Base-by-base conservation (phyloP, 2,113 vertebrate genomes). In the Candoia aspera region DNA sequence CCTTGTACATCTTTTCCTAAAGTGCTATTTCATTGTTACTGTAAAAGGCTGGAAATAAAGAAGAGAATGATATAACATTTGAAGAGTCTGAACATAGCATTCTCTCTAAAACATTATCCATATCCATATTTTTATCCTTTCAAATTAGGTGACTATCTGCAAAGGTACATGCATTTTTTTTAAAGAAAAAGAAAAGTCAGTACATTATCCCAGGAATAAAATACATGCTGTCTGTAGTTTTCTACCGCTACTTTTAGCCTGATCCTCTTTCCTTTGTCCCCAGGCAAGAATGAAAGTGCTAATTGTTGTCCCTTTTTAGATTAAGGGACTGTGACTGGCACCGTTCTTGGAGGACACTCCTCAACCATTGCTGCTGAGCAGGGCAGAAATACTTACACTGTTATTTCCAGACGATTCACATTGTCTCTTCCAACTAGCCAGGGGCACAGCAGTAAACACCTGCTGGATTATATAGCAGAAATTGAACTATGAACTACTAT, bases 1-100 rank as follows among this genome's bases (percentile, higher is more conserved):
- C 11, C 6, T 94, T 96, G 93, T 84, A 95, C 94, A 84, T 93
- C 95, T 96, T 90, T 88, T 95, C 90, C 94, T 87, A 93, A 90
- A 91, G 94, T 92, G 94, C 96, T 93, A 87, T 91, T 94, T 96
- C 91, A 95, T 92, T 92, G 91, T 88, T 93, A 86, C 57, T 89
- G 42, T 86, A 87, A 95, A 57, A 92, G 89, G 33, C 88, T 96
- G 96, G 94, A 84, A 90, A 91, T 87, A 33, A 12, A 60, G 33
- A 55, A 53, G 60, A 96, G 93, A 53, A 68, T 84, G 91, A 90
- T 2, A 19, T 92, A 87, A 60, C 26, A 83, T 93, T 88, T 37
- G 90, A 90, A 33, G 26, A 88, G 62, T 93, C 15, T 83, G 53
- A 10, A 6, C 89, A 1, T 49, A 90, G 8, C 21, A 88, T 94